A percentile compares a stretch with the other conserved stretches of the same genome.
These are phyloP conservation scores for Perca schrenkii DNA, from an alignment of 2,113 vertebrate genomes.

Conservation along the genomic window DNA sequence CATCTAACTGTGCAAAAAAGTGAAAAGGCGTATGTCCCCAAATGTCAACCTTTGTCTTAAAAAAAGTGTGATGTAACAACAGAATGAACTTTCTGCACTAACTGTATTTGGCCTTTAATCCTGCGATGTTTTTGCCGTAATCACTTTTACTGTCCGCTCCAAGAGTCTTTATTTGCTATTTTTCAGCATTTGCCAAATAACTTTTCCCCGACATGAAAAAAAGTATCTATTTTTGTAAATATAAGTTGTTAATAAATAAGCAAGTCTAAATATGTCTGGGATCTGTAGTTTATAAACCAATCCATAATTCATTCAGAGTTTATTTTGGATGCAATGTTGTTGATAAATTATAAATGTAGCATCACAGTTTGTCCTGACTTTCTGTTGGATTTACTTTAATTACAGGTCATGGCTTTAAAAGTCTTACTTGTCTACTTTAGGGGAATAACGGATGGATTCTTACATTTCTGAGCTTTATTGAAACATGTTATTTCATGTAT, in stretches of 20 bases:
- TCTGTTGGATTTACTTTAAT: slow-evolving; percentile 15
- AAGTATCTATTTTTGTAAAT: slow-evolving; percentile 77
- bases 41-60: not conserved
- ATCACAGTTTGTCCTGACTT: slow-evolving; percentile 1
- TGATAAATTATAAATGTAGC: slow-evolving; percentile 42
- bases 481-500: slow-evolving; percentile 5
- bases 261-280: slow-evolving; percentile 50
- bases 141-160: slow-evolving; percentile 14
- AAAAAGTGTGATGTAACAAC: slow-evolving; percentile 5
- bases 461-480: slow-evolving; percentile 17
- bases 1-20: not conserved
- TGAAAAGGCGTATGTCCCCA: not conserved
- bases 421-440: slow-evolving; percentile 20
- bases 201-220: slow-evolving; percentile 31
- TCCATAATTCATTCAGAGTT: slow-evolving; percentile 36
- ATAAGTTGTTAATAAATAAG: slow-evolving; percentile 62
- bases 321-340: slow-evolving; percentile 28
- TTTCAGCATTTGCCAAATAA: slow-evolving; percentile 65
- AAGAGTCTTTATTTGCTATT: slow-evolving; percentile 3
- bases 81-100: not conserved
- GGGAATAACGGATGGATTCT: slow-evolving; percentile 2
- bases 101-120: not conserved
- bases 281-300: slow-evolving; percentile 43
- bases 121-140: slow-evolving; percentile 6
- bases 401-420: slow-evolving; percentile 13